Base-by-base conservation (phyloP, 2,113 vertebrate species). In the Mohoua ochrocephala region DNA sequence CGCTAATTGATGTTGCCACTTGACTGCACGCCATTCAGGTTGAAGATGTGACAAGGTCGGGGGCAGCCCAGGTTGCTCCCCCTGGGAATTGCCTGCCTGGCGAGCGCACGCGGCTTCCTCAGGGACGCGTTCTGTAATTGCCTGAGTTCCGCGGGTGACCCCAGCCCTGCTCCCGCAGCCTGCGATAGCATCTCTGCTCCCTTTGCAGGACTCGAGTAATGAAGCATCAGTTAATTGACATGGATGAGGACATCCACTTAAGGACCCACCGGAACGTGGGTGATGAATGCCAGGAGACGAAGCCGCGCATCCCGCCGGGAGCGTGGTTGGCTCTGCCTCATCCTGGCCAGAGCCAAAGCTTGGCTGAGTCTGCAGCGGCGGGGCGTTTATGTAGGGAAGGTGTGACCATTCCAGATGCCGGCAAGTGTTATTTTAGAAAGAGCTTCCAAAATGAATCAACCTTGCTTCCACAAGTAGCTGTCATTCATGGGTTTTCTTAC, bases 161-260 rank as follows among this genome's bases (percentile, higher is more conserved):
- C 67, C 45, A 2, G 87, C 75, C 59, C 71, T 1, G 68, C 63
- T 65, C 75, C 69, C 15, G 0, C 11, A 15, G 87, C 52, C 41
- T 15, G 83, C 33, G 28, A 42, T 56, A 76, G 80, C 92, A 78
- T 86, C 95, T 63, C 88, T 6, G 79, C 73, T 76, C 87, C 4
- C 1, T 63, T 75, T 10, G 85, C 83, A 24, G 84, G 75, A n/a
- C 78, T 54, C 10, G 5, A 79, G 87, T 94, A 91, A 96, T 89
- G 96, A 74, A 75, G 93, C 57, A 8, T 63, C 81, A 8, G 73
- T 95, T 97, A 96, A 96, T 94, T 94, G 96, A 92, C 65, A 39
- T 73, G 95, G 93, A 96, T 77, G 89, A 95, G 92, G 91, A 69
- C 76, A 89, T 87, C 76, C 93, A 75, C 90, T 96, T 93, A 84